Base-by-base conservation (phyloP, 1,140 invertebrate species). In the Drosophila varians region DNA sequence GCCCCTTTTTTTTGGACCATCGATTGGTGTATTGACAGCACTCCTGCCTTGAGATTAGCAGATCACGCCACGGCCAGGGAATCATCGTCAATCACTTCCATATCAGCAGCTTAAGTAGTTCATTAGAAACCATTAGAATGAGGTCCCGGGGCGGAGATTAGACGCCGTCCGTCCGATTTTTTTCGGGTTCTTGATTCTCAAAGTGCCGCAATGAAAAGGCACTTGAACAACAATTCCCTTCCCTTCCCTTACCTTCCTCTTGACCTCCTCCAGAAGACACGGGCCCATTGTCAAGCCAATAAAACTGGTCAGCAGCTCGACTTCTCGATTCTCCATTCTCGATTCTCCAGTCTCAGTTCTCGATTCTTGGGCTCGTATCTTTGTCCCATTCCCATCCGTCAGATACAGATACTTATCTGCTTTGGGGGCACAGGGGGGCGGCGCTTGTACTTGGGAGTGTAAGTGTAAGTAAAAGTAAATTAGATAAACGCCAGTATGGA, bases 251-350 rank as follows among this genome's bases (percentile, higher is more conserved):
- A 75, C 60, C 76, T 79, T 46, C 77, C 78, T 74, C 56, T 52
- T 26, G 6, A 36, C 31, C 23, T n/a, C 11, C 21, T 25, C 16
- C 28, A 16, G 8, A 16, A 53, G 36, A 47, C 31, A 84, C 80
- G 80, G 82, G 80, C 80, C 64, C 55, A 84, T 84, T 84, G 80
- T 84, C 80, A 87, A 86, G 80, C 82, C 82, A 84, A 84, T 84
- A 86, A 84, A 84, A 79, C 55, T 70, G 45, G 64, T 51, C 69
- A 68, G 38, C 69, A 68, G 38, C 40, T 56, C 31, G 26, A 31
- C 23, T 43, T 51, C 54, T 64, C 55, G 55, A 46, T 58, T 36
- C 54, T 45, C 25, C 18, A n/a, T 25, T 18, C 45, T n/a, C 34
- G 2, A 4, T 36, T 12, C 34, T 14, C 14, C 16, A 5, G 16